Base-by-base conservation (phyloP, 2,797 vertebrate species). In the Amazona ochrocephala region DNA sequence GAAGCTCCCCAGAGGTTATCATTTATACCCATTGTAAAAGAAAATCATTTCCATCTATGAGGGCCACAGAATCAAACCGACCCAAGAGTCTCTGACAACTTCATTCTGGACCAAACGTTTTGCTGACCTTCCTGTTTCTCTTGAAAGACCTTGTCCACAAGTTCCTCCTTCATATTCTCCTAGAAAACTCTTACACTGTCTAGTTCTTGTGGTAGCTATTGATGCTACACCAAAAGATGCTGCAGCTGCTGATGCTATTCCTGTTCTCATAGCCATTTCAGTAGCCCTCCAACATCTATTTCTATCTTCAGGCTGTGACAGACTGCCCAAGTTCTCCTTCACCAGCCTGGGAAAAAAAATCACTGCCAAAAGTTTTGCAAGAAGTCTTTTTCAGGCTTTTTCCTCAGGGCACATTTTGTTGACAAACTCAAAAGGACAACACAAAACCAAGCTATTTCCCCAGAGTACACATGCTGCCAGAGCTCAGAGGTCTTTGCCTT, bases 321-420 rank as follows among this genome's bases (percentile, higher is more conserved):
- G 77, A 32, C 84, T 90, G 93, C 80, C 84, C 60, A 89, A 90
- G 64, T 50, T 80, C 72, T 92, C 41, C 51, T 76, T 37, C 62
- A 94, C 44, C 58, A 94, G 92, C 85, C 88, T 95, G 94, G 94
- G 91, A 93, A 95, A 94, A 58, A 82, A 94, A 94, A 47, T 37
- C 54, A 42, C 66, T 95, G 92, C 83, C 92, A 97, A 54, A 91
- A 91, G 71, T 94, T 95, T 66, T 84, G 83, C 79, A 66, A 91
- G 72, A 88, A 91, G 37, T 62, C 80, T 88, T 93, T 94, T 95
- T 70, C 80, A 88, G 60, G 70, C 70, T 79, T 81, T 71, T 60
- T 95, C 93, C 88, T 95, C 54, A 70, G 83, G 93, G 93, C 92
- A 81, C 18, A 14, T 94, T 95, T 95, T 97, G 93, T 94, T 95